Base-by-base conservation (phyloP, 1,140 invertebrate genomes). In the Diabrotica undecimpunctata region DNA sequence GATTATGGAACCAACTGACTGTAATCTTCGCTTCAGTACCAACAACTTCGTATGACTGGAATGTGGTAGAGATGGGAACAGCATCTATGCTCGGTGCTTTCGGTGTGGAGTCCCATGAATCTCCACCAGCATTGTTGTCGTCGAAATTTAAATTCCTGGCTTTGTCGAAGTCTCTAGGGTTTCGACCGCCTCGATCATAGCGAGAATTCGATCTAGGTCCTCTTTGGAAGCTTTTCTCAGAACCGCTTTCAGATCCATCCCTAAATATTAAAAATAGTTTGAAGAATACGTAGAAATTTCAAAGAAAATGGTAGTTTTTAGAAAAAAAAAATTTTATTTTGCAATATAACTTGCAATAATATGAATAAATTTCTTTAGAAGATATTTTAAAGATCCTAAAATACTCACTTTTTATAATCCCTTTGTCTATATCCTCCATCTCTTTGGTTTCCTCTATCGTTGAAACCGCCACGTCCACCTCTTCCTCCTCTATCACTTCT, bases 1-100 rank as follows among this genome's bases (percentile, higher is more conserved):
- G 89, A 69, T 85, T 84, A n/a, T 82, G 79, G 71, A 86, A 87
- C 86, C 86, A 88, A 7, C 83, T 83, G 8, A 88, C 75, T 7
- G 78, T 74, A 2, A 84, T 81, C 36, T 81, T 76, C 5, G 62
- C 62, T 65, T 76, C 68, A 14, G 58, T 71, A 38, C 68, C 61
- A 9, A 66, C 62, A 2, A 70, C 66, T 10, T 73, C 58, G n/a
- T 61, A 36, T 14, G 50, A 41, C 36, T 55, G 13, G 46, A 72
- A 75, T 36, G 54, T 67, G 8, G 70, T 66, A 11, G 63, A 57
- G 46, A 52, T 59, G 9, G 71, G 61, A 8, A 68, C 73, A 3
- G 66, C 57, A 59, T 73, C 72, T 7, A 71, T 70, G 10, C 62
- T 55, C 1, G 56, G 51, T n/a, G 56, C 62, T 0, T 69, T 54